Evolutionary conservation across 2,797 vertebrate genomes (phyloP), one percentile per base, ranked within the genome.

Genomic region (Vultur gryphus): DNA sequence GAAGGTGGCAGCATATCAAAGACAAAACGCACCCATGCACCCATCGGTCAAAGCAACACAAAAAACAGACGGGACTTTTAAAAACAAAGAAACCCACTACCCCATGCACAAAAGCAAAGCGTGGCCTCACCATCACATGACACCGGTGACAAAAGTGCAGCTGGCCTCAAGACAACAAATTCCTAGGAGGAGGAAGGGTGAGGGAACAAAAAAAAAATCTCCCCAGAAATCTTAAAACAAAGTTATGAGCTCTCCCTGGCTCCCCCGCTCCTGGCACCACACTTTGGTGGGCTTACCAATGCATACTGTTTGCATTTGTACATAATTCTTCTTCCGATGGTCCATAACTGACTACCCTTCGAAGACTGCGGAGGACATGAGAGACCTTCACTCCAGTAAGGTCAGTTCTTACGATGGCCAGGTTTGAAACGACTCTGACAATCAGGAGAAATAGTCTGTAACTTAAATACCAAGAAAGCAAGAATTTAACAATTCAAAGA

Each of bases 81-180:
- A 37, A 41, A 61, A 16, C 44, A 39, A 31, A 55, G 31, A 21
- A 79, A 35, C 5, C 13, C 43, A 29, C n/a, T 10, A 24, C 33
- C 14, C 10, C 37, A 31, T 0, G 1, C 55, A 37, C 59, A 54
- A 11, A 8, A 31, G 55, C 35, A 29, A 39, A 64, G 55, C 1
- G 1, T 49, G 58, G 48, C 51, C 62, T 61, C 67, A 37, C n/a
- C 28, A 33, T 13, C 58, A 13, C 28, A 21, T 2, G 3, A 44
- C 3, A 21, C 0, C 1, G 24, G 31, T 24, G 43, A 62, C 1
- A 1, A 11, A 41, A 44, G 31, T 0, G 3, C 10, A 3, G 59
- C n/a, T 62, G 77, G 49, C 33, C 41, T 64, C 8, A 16, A n/a
- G 57, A 25, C 6, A 33, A 54, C 29, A 37, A 72, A 59, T 23